Base-by-base conservation (phyloP, 2,888 invertebrate genomes). In the Encarsia formosa region DNA sequence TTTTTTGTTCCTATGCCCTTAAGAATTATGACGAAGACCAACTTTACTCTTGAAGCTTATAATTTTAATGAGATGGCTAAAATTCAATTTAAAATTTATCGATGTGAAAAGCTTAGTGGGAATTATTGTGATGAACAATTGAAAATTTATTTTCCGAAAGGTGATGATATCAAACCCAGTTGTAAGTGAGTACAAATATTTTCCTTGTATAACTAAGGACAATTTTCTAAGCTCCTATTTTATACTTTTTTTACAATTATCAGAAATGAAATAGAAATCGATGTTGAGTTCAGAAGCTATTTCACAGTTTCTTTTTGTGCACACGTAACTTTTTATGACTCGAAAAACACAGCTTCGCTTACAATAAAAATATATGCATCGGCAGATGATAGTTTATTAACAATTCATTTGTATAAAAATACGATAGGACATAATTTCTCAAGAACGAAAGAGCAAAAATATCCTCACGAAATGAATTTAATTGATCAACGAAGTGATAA, bases 1-100 rank as follows among this genome's bases (percentile, higher is more conserved):
- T 70, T 64, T 43, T 66, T 77, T 16, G 59, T 61, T 19, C 71
- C 75, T 1, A 62, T 74, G 11, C 69, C 70, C 1, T 48, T 74
- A 11, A 61, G 55, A 29, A 59, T 61, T 4, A 43, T 54, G 20
- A 49, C 59, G 2, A 64, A 67, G 24, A 57, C 61, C 35, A 59
- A 24, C 18, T 57, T 73, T 4, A 43, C 20, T 1, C 32, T 74
- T 13, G 52, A 38, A 9, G 50, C 59, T 1, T 45, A 16, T 4
- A 20, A 63, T 38, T 65, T 62, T n/a, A 32, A 49, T 4, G 56
- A 48, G 19, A n/a, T 45, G 5, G 19, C 59, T 0, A 42, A 42
- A 11, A 57, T 70, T 4, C 9, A 39, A n/a, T 46, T 56, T 20
- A 49, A 58, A 15, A 45, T 63, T 8, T 29, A 48, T 6, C 15